phyloP scores from a whole-genome alignment of 2,113 vertebrate genomes.

The Gymnarchus niloticus region DNA sequence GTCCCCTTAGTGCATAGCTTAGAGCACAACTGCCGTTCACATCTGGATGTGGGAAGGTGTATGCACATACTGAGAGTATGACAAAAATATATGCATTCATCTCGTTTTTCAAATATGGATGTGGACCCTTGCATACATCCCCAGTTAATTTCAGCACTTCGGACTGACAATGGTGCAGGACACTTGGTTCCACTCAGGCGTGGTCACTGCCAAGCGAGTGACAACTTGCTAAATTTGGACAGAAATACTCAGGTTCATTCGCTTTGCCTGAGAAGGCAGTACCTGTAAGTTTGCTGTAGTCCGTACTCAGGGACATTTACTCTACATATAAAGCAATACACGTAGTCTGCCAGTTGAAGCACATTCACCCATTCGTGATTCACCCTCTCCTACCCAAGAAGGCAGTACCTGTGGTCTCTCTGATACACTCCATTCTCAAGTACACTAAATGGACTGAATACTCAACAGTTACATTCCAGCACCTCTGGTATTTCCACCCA shows the following conservation, averaged over 20 bases:
- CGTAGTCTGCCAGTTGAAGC: too few species aligned
- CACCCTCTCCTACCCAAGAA: too few species aligned
- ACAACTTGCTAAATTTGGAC: not conserved
- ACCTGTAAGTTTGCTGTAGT: not conserved
- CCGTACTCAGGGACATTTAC: not conserved
- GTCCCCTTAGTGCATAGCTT: not conserved
- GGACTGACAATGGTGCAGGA: not conserved
- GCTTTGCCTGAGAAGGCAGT: too few species aligned
- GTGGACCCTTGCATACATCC: not conserved
- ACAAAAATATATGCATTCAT: not conserved
- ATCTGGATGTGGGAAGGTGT: not conserved
- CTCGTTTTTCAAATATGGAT: not conserved
- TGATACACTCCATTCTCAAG: not conserved
- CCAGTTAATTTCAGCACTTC: not conserved
- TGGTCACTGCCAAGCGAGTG: not conserved
- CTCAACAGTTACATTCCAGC: not conserved
- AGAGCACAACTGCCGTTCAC: not conserved
- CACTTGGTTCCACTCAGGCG: not conserved
- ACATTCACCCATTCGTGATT: too few species aligned
- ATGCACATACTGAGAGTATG: not conserved
- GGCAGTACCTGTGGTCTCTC: not conserved
- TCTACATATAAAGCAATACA: too few species aligned
- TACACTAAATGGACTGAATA: not conserved
- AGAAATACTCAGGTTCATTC: not conserved
- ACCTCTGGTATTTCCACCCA: too few species aligned